Evolutionary conservation across 1,140 invertebrate genomes (phyloP).

Genomic region (Lycorma delicatula): DNA sequence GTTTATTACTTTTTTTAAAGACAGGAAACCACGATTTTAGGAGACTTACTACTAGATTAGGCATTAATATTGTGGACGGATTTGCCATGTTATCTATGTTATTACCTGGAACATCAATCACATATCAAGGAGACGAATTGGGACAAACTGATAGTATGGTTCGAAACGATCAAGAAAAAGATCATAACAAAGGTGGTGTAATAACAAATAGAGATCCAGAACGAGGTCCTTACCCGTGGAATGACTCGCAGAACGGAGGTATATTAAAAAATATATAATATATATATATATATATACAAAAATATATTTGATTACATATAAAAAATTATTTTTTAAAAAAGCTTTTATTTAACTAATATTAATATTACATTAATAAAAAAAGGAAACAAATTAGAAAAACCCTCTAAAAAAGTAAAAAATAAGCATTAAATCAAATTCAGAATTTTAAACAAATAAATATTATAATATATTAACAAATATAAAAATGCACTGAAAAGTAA

Average conservation of each 20-base stretch:
- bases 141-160: conserved; percentile 59
- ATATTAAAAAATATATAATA: too few relatives aligned
- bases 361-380: too few relatives aligned
- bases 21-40: conserved; percentile 54
- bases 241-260: conserved; percentile 48
- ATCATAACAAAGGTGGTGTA: conserved; percentile 35
- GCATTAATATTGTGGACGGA: conserved; percentile 48
- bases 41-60: conserved; percentile 49
- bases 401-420: too few relatives aligned
- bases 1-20: conserved; percentile 40
- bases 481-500: too few relatives aligned
- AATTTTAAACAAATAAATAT: too few relatives aligned
- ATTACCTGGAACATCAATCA: conserved; percentile 60
- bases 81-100: conserved; percentile 57
- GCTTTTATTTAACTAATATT: too few relatives aligned
- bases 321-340: too few relatives aligned
- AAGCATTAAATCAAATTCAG: too few relatives aligned
- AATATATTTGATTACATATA: too few relatives aligned
- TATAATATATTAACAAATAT: too few relatives aligned
- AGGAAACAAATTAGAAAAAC: too few relatives aligned
- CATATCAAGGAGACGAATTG: conserved; percentile 72
- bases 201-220: conserved; percentile 51
- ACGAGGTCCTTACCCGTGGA: conserved; percentile 67
- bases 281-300: too few relatives aligned
- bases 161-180: conserved; percentile 43